Evolutionary conservation across 2,888 invertebrate genomes (phyloP), one percentile per base, ranked within the genome.

Genomic region (Amphimallon solstitiale): DNA sequence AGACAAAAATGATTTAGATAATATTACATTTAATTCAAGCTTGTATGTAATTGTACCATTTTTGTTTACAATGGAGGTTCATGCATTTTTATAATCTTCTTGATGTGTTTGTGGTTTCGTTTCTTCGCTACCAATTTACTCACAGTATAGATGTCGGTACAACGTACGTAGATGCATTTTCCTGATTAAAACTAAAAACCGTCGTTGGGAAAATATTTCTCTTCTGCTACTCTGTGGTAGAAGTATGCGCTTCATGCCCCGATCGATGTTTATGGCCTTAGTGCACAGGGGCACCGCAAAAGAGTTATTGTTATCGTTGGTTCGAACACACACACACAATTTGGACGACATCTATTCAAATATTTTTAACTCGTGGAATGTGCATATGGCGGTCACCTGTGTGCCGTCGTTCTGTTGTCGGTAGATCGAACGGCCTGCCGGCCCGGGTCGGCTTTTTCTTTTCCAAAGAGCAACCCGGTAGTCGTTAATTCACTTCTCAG

Each of bases 331-430:
- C 56, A 59, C 54, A 56, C 67, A 62, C 67, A 59, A 56, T 63
- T 59, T 63, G 63, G 38, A 56, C 59, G 60, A 67, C 67, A 56
- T 59, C 67, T 63, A 67, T 67, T 67, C 63, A 67, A 67, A 67
- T 67, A 67, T 63, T 59, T 63, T 63, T 65, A 56, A 43, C 37
- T 34, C 17, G 40, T 49, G 67, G 67, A 67, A 67, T 67, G 67
- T 59, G 56, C 67, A 67, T 56, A 63, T 67, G 67, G 59, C 67
- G 63, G 67, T 67, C 63, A 63, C 63, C 67, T 56, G 63, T 63
- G 40, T 54, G 43, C 34, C 60, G 37, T 48, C 21, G 52, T 17
- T n/a, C n/a, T 17, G 52, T 14, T 14, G 45, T 34, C 45, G 46
- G 29, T 54, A 43, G 29, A 29, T 29, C 34, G 12, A 23, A 21